Evolutionary conservation across 1,140 invertebrate genomes (phyloP).

Genomic region (Anoplophora glabripennis): DNA sequence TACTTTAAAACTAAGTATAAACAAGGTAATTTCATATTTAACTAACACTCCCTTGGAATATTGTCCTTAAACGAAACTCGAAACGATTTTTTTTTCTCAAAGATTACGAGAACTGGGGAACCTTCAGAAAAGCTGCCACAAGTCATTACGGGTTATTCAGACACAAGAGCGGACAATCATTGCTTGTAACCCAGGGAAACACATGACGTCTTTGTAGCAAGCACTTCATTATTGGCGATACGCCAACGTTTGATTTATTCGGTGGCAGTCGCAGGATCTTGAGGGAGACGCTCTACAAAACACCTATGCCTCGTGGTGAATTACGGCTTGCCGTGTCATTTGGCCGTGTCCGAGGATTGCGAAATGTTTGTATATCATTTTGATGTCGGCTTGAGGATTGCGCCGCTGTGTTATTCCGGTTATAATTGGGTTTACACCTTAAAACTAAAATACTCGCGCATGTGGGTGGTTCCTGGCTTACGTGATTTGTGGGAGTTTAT

Average conservation of each 20-base stretch:
- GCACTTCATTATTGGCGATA: slow-evolving; percentile 28
- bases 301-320: slow-evolving; percentile 32
- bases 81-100: too few species aligned
- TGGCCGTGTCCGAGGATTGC: slow-evolving; percentile 37
- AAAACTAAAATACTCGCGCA: slow-evolving; percentile 25
- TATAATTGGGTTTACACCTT: slow-evolving; percentile 38
- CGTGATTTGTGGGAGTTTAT: slow-evolving; percentile 12
- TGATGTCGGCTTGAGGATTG: slow-evolving; percentile 36
- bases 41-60: too few species aligned
- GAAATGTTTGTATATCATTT: slow-evolving; percentile 41
- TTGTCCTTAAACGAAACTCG: too few species aligned
- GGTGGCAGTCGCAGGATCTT: slow-evolving; percentile 36
- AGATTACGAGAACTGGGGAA: neutral
- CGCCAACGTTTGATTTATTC: slow-evolving; percentile 40
- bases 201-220: slow-evolving; percentile 15
- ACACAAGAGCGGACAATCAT: neutral
- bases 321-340: slow-evolving; percentile 34
- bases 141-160: neutral
- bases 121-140: neutral
- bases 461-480: slow-evolving; percentile 27
- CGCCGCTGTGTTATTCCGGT: slow-evolving; percentile 27
- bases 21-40: too few species aligned
- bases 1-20: too few species aligned
- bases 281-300: slow-evolving; percentile 37
- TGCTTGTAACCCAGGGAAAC: slow-evolving; percentile 5